These are phyloP conservation scores for Nineta flava DNA, from an alignment of 2,888 invertebrate species.

Conservation along the genomic window DNA sequence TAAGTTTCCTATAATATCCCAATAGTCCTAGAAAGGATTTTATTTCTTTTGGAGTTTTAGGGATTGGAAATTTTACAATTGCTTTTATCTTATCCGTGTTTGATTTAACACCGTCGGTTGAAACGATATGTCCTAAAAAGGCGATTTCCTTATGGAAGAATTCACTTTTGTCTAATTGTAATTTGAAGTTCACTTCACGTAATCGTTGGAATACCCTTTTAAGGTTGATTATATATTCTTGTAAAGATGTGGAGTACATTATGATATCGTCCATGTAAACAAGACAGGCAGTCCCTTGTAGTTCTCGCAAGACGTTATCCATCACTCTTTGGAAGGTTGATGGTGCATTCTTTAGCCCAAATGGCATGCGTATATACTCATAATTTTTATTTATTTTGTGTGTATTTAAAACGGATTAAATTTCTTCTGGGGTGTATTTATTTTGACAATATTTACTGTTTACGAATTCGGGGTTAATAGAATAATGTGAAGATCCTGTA, in stretches of 20 bases:
- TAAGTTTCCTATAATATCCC: too few relatives aligned
- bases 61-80: conserved; percentile 17
- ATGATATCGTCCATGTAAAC: conserved; percentile 18
- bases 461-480: too few relatives aligned
- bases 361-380: conserved; percentile 17
- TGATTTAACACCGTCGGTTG: conserved; percentile 21
- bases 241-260: conserved; percentile 8
- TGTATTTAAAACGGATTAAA: too few relatives aligned
- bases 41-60: conserved; percentile 17
- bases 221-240: conserved; percentile 15
- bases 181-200: conserved; percentile 12
- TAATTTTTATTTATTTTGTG: too few relatives aligned
- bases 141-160: conserved; percentile 20
- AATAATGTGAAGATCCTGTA: too few relatives aligned
- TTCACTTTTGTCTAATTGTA: conserved; percentile 21
- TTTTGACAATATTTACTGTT: too few relatives aligned
- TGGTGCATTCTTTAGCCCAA: conserved; percentile 10
- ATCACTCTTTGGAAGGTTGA: neutral
- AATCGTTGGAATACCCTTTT: conserved; percentile 17
- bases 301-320: conserved; percentile 4
- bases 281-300: conserved; percentile 9
- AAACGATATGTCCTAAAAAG: conserved; percentile 23
- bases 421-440: too few relatives aligned
- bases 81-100: conserved; percentile 19
- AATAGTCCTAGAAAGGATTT: conserved; percentile 14